A percentile compares a stretch with the other conserved stretches of the same genome.
Conservation (phyloP, 2,113 vertebrate species). For the Phaethornis superciliosus region DNA sequence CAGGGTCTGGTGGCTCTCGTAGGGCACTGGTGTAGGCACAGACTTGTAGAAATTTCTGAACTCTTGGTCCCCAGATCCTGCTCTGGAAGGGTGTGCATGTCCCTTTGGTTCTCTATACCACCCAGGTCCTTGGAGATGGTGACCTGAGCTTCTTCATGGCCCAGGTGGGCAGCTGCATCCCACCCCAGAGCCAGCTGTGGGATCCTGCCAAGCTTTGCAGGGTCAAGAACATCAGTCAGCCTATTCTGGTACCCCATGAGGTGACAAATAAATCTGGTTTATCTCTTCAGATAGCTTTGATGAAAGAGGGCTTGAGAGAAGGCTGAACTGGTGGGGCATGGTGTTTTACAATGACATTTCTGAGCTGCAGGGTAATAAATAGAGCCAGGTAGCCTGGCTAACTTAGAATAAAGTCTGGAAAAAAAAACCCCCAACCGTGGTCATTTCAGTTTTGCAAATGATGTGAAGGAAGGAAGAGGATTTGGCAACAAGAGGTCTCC, state of each 20-base stretch:
- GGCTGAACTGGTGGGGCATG: neutral
- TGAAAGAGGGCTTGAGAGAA: neutral
- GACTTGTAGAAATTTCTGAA: fast-evolving
- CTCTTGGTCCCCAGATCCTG: neutral
- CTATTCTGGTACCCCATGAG: neutral
- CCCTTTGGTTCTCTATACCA: neutral
- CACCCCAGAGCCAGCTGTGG: neutral
- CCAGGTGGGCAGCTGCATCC: neutral
- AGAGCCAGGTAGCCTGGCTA: neutral
- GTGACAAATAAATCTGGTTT: neutral
- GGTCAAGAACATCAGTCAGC: neutral
- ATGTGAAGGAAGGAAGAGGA: neutral
- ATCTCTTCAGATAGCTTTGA: neutral
- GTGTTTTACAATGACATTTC: neutral
- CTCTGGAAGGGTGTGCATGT: neutral
- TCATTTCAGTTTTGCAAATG: neutral
- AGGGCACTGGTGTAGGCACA: neutral
- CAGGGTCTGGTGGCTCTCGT: neutral
- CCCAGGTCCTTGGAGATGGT: neutral
- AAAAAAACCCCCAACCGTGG: neutral
- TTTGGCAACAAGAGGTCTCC: neutral
- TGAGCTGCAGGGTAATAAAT: neutral
- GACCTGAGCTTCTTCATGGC: neutral
- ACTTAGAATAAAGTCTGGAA: neutral
- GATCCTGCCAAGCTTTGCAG: neutral